These are phyloP conservation scores for Cyrtorhinus lividipennis DNA, from an alignment of 1,140 invertebrate genomes.

Conservation along the genomic window DNA sequence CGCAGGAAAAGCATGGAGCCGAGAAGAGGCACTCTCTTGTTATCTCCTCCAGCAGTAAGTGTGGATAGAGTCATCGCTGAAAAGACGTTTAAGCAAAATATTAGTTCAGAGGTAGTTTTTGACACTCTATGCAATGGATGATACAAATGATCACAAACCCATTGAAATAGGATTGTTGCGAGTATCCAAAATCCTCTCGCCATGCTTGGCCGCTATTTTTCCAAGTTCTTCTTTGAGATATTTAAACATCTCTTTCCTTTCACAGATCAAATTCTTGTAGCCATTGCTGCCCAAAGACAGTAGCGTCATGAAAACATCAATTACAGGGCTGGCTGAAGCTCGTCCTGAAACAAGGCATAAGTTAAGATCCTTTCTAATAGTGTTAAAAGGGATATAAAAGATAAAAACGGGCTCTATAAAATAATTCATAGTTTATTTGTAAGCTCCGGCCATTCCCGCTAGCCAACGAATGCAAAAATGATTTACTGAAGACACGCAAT, in stretches of 20 bases:
- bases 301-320: constrained; percentile 71
- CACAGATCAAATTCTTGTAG: constrained; percentile 45
- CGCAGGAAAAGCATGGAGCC: constrained; percentile 59
- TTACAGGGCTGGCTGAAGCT: constrained; percentile 54
- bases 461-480: no score
- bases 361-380: no score
- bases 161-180: constrained; percentile 62
- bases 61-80: constrained; percentile 31
- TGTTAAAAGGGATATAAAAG: constrained; percentile 8
- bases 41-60: constrained; percentile 29
- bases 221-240: constrained; percentile 47
- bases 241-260: constrained; percentile 48
- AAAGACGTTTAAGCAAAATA: no score
- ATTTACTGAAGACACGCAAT: no score
- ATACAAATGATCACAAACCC: no score
- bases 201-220: constrained; percentile 42
- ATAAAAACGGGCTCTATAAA: background rate
- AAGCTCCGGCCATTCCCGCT: no score
- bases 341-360: constrained; percentile 40
- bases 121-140: no score
- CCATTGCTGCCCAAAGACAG: constrained; percentile 54
- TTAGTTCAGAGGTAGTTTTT: no score
- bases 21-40: constrained; percentile 39
- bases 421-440: background rate
- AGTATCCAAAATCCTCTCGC: constrained; percentile 48